Evolutionary conservation across 2,888 invertebrate genomes (phyloP), one percentile per base, ranked within the genome.

Genomic region (Melieria crassipennis): DNA sequence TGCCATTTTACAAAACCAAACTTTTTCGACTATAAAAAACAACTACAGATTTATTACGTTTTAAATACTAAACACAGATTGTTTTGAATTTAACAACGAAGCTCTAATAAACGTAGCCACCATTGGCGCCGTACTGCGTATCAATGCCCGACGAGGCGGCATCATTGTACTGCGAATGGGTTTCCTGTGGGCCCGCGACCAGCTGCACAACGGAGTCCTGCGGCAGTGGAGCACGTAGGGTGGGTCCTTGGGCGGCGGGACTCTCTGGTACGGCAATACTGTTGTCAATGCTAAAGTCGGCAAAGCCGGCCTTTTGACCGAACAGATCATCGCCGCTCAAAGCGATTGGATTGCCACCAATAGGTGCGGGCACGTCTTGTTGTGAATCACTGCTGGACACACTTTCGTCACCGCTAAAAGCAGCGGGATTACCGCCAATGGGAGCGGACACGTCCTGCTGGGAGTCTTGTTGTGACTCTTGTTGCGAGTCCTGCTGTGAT

Each of bases 51-150:
- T 30, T 30, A 30, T 30, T 30, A 30, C 30, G 30, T 30, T 30
- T 30, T 30, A 30, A 30, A 30, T 30, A 30, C 30, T 30, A 3
- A 2, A 30, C 2, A 30, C 30, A 30, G 3, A 30, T 30, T 30
- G 30, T 30, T 30, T 30, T 30, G 30, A 0, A 30, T 30, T 30
- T 30, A 30, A 30, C 0, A 30, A 30, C 30, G 3, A 30, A 30
- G 30, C 30, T 60, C 72, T 81, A 83, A 77, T 85, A 85, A 68
- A 85, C 78, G 70, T 85, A 85, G 30, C 85, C 85, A 61, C 85
- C 85, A 70, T 85, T 82, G 72, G 83, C 70, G n/a, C 75, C 85
- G 75, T 85, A 85, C 70, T 83, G 80, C 13, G 85, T 85, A 16
- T 73, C 84, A 55, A 78, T 74, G 11, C 75, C 77, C 4, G 70